Evolutionary conservation across 2,797 vertebrate species (phyloP), one percentile per base, ranked within the genome.

Genomic region (Enteromius afrohamiltoni): DNA sequence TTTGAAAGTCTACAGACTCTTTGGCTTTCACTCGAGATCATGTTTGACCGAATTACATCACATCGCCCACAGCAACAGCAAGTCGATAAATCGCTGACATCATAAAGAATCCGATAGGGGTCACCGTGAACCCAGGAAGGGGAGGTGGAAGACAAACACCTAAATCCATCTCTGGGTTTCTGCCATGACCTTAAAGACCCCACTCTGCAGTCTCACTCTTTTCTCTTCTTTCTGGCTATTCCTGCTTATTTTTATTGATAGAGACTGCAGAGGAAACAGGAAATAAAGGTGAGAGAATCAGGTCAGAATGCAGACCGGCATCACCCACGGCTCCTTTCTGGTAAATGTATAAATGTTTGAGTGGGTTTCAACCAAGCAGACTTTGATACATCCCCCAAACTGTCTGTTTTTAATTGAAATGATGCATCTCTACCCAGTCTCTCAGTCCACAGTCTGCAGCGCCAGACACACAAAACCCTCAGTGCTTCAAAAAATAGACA

Each of bases 71-170:
- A 77, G 89, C 88, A 88, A 89, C 88, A 88, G 84, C 67, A 86
- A 88, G 89, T 91, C 88, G 81, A 91, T 91, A 91, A 93, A 93
- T 82, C 85, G 93, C 91, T 92, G 92, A 92, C 90, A 91, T 91
- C 89, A 91, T 62, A 87, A 88, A 89, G 85, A 89, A 89, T 89
- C 89, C 77, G 92, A 93, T 89, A 87, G 42, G 80, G 90, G 89
- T 89, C 90, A 89, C 82, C 29, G 71, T 58, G 64, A 80, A 80
- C 64, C 62, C 70, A 79, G 86, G 76, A 81, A 45, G 70, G 62
- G 13, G 79, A 37, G 49, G 75, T 13, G 21, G 29, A 55, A 77
- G 49, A 65, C 26, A 76, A 67, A 84, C 31, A 42, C 29, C 40
- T 21, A 62, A 77, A 76, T 71, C 55, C 58, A 45, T 53, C 80